A percentile compares a stretch with the other conserved stretches of the same genome.
These are phyloP conservation scores for Caenorhabditis sp. DNA, from an alignment of 2,888 invertebrate genomes.

Conservation along the genomic window DNA sequence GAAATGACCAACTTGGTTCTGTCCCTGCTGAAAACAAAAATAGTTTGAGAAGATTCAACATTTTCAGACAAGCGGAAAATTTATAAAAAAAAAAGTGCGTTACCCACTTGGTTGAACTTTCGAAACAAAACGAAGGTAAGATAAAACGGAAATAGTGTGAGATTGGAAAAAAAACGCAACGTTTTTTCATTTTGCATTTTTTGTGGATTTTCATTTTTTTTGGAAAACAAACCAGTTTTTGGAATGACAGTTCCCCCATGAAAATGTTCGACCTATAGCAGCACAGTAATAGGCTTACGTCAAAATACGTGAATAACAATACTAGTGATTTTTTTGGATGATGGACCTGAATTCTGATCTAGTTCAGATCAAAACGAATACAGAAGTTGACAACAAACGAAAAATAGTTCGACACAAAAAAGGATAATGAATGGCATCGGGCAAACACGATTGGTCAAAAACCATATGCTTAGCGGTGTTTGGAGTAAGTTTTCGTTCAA, in stretches of 20 bases:
- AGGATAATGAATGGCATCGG: constrained; percentile 2
- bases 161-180: constrained; percentile 33
- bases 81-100: neutral
- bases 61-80: constrained; percentile 5
- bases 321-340: too few relatives aligned
- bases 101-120: neutral
- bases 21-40: neutral
- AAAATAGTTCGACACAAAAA: constrained; percentile 12
- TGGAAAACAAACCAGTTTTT: constrained; percentile 40
- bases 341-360: too few relatives aligned
- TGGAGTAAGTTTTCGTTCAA: constrained; percentile 21
- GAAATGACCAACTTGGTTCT: neutral
- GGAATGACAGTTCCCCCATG: constrained; percentile 27
- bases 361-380: too few relatives aligned
- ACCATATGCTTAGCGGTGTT: constrained; percentile 31
- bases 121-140: neutral
- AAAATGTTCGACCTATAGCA: constrained; percentile 8
- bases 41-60: neutral
- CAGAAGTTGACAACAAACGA: too few relatives aligned
- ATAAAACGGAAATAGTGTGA: constrained; percentile 23
- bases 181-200: neutral
- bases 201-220: too few relatives aligned
- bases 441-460: constrained; percentile 37
- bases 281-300: constrained; percentile 30
- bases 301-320: constrained; percentile 2